A percentile compares a stretch with the other conserved stretches of the same genome.
Conservation (phyloP, 2,888 invertebrate species). For the Dexiosoma caninum region DNA sequence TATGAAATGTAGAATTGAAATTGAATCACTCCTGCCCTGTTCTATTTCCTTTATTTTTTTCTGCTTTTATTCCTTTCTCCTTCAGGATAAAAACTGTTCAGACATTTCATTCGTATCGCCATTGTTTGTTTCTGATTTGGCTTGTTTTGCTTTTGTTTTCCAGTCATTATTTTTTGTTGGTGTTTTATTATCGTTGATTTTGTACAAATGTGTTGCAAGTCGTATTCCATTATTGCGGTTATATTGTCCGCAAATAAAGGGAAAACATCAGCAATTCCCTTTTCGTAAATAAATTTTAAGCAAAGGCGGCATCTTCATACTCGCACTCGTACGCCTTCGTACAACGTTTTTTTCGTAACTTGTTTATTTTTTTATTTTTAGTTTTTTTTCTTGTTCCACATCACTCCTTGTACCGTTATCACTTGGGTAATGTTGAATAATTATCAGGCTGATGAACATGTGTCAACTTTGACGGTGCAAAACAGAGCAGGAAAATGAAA, state of each 20-base stretch:
- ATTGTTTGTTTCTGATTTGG: slow-evolving; percentile 18
- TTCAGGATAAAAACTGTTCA: slow-evolving; percentile 51
- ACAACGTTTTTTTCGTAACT: not conserved
- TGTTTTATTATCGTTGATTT: slow-evolving; percentile 13
- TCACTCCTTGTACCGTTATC: slow-evolving; percentile 25
- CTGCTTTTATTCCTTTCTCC: slow-evolving; percentile 12
- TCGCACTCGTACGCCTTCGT: not conserved
- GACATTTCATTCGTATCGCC: slow-evolving; percentile 42
- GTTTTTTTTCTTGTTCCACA: not conserved
- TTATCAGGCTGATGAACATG: slow-evolving; percentile 47
- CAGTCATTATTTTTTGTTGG: slow-evolving; percentile 4
- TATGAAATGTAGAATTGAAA: slow-evolving; percentile 50
- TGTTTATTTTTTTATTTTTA: not conserved
- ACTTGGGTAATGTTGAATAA: slow-evolving; percentile 46
- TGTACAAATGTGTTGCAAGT: slow-evolving; percentile 38
- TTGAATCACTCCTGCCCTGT: slow-evolving; percentile 35
- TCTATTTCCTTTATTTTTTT: not conserved
- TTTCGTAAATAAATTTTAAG: slow-evolving; percentile 2
- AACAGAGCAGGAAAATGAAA: not conserved
- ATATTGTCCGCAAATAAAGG: slow-evolving; percentile 23
- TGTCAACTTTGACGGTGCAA: slow-evolving; percentile 19
- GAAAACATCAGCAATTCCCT: slow-evolving; percentile 30
- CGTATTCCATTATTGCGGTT: slow-evolving; percentile 44
- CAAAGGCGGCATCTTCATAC: not conserved
- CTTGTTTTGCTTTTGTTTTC: not conserved